Conservation (phyloP, 2,797 vertebrate genomes). For the Cryptoblepharus egeriae region DNA sequence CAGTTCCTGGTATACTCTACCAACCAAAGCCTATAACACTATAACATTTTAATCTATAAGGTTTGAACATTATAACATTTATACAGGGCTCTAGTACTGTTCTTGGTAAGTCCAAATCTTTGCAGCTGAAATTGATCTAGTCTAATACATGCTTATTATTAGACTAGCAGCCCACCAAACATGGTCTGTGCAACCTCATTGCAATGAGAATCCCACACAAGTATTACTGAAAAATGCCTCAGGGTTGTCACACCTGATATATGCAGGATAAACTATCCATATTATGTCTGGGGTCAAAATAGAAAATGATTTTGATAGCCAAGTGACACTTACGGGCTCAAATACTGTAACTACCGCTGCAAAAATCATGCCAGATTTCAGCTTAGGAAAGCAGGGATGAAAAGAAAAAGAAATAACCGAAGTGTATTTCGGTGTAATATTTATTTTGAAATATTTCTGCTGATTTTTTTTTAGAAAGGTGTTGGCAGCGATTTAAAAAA, state of each 20-base stretch:
- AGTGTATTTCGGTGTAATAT: conserved; percentile 28
- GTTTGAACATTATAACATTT: background rate
- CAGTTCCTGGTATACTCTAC: background rate
- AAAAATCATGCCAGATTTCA: conserved; percentile 4
- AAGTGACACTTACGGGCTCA: background rate
- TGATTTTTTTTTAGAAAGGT: background rate
- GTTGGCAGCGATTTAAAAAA: conserved; percentile 7
- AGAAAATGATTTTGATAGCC: background rate
- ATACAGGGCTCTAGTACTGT: too few relatives aligned
- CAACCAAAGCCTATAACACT: background rate
- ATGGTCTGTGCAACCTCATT: background rate
- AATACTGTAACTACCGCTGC: background rate
- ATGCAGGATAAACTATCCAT: background rate
- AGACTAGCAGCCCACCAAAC: background rate
- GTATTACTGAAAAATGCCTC: background rate
- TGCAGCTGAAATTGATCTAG: background rate
- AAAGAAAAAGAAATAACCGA: background rate
- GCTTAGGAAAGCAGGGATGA: background rate
- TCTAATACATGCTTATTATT: too few relatives aligned
- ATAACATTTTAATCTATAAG: background rate
- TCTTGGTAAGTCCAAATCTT: background rate
- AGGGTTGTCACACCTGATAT: background rate
- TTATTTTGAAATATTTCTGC: conserved; percentile 40
- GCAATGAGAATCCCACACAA: background rate
- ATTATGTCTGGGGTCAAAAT: background rate